Evolutionary conservation across 2,888 invertebrate genomes (phyloP), one percentile per base, ranked within the genome.

Genomic region (Acronicta psi): DNA sequence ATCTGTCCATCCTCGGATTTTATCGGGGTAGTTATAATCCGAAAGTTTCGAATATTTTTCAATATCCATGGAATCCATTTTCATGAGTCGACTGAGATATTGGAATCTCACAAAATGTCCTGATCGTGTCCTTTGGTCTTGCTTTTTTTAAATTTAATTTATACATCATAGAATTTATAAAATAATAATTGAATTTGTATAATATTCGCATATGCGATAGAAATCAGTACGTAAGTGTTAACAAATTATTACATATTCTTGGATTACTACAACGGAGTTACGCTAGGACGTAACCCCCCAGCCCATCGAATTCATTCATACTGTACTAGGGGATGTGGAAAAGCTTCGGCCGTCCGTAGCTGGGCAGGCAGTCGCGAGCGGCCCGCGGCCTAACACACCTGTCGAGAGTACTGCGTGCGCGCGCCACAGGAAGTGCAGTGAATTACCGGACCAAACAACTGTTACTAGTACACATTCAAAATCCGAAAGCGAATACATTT

Each of bases 381-480:
- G 62, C 70, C 59, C 76, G 83, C 78, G 82, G 79, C 71, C 74
- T 75, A 78, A 71, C 63, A 75, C 86, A 86, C 84, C 82, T 82
- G 81, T 65, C 70, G 63, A 65, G 50, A 57, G 55, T 55, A 49
- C 61, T 57, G 55, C 70, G 73, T 69, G 73, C 75, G 80, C 75
- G 80, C 84, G 84, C 81, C 75, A 77, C 77, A 85, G 89, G 89
- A 90, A 92, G 92, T 92, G 92, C 87, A 90, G 92, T 91, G 92
- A 85, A 81, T 82, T 82, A 84, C 73, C 78, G 77, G 73, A 80
- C 73, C 75, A 76, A 82, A 63, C 68, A 62, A 75, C 78, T 79
- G 75, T 76, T 77, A 64, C 75, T 73, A 73, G 51, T 54, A 53
- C 40, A 18, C 60, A 70, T 80, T 83, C 69, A 65, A 84, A 82